phyloP scores from a whole-genome alignment of 2,113 vertebrate species.

The Odontesthes bonariensis region DNA sequence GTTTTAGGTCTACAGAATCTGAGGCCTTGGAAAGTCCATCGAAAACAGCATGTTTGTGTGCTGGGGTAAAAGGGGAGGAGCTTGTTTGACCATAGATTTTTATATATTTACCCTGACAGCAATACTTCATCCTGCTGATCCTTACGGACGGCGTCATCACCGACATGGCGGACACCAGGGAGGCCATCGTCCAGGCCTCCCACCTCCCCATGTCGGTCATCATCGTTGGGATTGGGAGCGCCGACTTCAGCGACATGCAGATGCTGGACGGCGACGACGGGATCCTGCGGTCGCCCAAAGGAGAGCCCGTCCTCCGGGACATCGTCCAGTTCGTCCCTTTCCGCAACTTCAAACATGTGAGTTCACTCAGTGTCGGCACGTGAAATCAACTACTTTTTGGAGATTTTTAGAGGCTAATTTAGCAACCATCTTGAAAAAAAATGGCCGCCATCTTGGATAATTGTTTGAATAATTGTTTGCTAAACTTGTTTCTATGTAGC shows the following conservation, averaged over 20 bases:
- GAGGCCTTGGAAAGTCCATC: no score
- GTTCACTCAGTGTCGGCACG: no score
- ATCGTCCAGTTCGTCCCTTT: slow-evolving; percentile 99
- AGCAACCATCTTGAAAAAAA: no score
- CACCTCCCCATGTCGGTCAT: slow-evolving; percentile 98
- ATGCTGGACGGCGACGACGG: slow-evolving; percentile 96
- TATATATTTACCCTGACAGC: slow-evolving; percentile 75
- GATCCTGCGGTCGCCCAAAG: slow-evolving; percentile 92
- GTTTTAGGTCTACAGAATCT: no score
- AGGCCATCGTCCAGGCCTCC: slow-evolving; percentile 96
- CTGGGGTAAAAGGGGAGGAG: neutral
- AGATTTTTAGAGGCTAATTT: no score
- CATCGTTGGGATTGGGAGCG: slow-evolving; percentile 94
- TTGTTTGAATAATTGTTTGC: no score
- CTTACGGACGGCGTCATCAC: slow-evolving; percentile 98
- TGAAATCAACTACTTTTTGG: no score
- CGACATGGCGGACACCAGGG: slow-evolving; percentile 97
- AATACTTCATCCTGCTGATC: slow-evolving; percentile 98
- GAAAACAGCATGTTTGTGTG: no score
- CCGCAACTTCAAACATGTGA: slow-evolving; percentile 97
- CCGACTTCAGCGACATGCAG: slow-evolving; percentile 98
- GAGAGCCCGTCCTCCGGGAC: slow-evolving; percentile 94
- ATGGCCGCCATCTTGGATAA: no score
- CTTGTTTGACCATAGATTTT: neutral
- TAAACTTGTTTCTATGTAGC: no score